Evolutionary conservation across 2,113 vertebrate genomes (phyloP), one percentile per base, ranked within the genome.

Genomic region (Indri indri): DNA sequence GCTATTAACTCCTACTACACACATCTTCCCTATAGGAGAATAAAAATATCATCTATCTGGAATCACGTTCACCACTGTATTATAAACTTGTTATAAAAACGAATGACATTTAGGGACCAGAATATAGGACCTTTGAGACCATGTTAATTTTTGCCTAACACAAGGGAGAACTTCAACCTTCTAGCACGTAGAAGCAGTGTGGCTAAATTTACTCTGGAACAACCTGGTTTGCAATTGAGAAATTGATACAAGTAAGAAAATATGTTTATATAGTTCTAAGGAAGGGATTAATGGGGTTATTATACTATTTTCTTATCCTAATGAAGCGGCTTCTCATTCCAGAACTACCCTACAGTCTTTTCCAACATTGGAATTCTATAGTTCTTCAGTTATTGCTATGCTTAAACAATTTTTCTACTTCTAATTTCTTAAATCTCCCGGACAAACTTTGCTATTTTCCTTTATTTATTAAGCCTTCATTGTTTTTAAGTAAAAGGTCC

Each of bases 241-340:
- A 61, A 37, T 79, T 87, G 86, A 81, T 37, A 90, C 70, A 84
- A 88, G 81, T 96, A 95, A 94, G 61, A 96, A 96, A 73, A 92
- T 27, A 22, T 88, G 74, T 90, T 95, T 85, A 85, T 50, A 80
- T 52, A 66, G 73, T 95, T 92, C 40, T 68, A 57, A 91, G 81
- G 63, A 86, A 77, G 20, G 65, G 52, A 91, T 89, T 94, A 87
- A 89, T 3, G 3, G 65, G 37, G 61, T 93, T 70, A 76, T 45
- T 70, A 63, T 79, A 80, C 57, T 70, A 63, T 90, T 88, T 97
- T 79, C 47, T 77, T 90, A n/a, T 7, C 34, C 40, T 93, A 88
- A 61, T 61, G 52, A 94, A 92, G n/a, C 47, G 81, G 32, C 8
- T 71, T 96, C 88, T 80, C 50, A 87, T 89, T 89, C 34, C 50